Conservation (phyloP, 2,888 invertebrate species). For the Heliconius hortense region DNA sequence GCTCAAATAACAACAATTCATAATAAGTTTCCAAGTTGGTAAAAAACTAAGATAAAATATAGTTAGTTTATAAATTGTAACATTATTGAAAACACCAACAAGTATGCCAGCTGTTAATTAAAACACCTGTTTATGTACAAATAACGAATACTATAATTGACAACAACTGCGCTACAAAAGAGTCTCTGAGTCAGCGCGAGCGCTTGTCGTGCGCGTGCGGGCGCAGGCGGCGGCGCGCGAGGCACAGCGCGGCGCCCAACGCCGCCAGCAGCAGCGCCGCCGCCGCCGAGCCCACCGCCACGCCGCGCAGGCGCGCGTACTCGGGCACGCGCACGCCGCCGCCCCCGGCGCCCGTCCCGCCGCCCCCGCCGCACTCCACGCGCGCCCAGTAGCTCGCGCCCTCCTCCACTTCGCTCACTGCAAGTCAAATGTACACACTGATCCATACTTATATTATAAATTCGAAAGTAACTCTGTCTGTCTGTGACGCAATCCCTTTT, state of each 20-base stretch:
- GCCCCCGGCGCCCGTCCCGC: slow-evolving; percentile 84
- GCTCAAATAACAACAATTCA: background rate
- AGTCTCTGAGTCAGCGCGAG: slow-evolving; percentile 44
- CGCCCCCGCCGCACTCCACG: slow-evolving; percentile 86
- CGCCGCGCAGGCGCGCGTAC: slow-evolving; percentile 86
- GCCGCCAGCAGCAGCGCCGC: slow-evolving; percentile 86
- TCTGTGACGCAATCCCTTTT: no score
- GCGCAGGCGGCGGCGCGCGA: slow-evolving; percentile 59
- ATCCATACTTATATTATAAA: no score
- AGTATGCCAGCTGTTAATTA: background rate
- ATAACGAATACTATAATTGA: background rate
- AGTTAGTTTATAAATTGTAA: background rate
- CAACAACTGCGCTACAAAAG: background rate
- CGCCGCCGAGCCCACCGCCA: slow-evolving; percentile 87
- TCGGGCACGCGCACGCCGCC: slow-evolving; percentile 86
- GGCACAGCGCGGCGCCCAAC: slow-evolving; percentile 82
- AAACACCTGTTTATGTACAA: slow-evolving; percentile 1
- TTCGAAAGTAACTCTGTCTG: no score
- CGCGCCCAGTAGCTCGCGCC: slow-evolving; percentile 88
- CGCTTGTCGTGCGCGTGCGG: slow-evolving; percentile 48
- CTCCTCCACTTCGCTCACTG: slow-evolving; percentile 87
- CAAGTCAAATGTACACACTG: slow-evolving; percentile 32
- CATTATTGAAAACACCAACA: background rate
- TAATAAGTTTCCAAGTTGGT: background rate
- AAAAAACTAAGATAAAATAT: background rate